Conservation (phyloP, 23 tunicate species). For the Trididemnum miniatum region DNA sequence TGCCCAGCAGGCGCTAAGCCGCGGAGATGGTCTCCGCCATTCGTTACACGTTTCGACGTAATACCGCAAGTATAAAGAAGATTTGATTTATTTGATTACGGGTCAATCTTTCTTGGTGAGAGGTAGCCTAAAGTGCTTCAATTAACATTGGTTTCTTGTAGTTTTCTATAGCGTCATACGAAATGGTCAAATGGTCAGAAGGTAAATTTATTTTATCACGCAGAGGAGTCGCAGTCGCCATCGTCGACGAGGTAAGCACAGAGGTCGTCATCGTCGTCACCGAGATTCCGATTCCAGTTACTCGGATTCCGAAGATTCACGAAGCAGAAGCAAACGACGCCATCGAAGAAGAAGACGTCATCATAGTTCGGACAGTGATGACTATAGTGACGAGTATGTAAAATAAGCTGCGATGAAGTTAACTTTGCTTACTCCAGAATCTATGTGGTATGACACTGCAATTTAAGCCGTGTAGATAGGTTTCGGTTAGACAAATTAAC, state of each 20-base stretch:
- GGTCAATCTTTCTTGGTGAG: too few relatives aligned
- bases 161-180: too few relatives aligned
- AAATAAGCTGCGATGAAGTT: not conserved
- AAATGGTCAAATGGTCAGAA: too few relatives aligned
- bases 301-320: conserved; percentile 21
- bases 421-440: too few relatives aligned
- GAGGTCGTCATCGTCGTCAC: conserved; percentile 25
- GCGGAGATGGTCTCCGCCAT: too few relatives aligned
- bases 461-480: not conserved
- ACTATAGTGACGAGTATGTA: conserved; percentile 26
- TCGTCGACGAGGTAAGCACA: conserved; percentile 25
- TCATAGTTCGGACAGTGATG: conserved; percentile 39
- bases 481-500: not conserved
- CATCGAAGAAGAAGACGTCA: conserved; percentile 46
- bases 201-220: too few relatives aligned
- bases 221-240: conserved; percentile 21
- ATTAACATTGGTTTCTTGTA: too few relatives aligned
- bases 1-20: too few relatives aligned
- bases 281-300: conserved; percentile 6
- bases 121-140: too few relatives aligned
- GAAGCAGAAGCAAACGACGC: conserved; percentile 48
- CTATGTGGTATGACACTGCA: not conserved
- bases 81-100: too few relatives aligned
- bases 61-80: too few relatives aligned
- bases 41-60: too few relatives aligned